Evolutionary conservation across 2,113 vertebrate species (phyloP).

Genomic region (Passer domesticus): DNA sequence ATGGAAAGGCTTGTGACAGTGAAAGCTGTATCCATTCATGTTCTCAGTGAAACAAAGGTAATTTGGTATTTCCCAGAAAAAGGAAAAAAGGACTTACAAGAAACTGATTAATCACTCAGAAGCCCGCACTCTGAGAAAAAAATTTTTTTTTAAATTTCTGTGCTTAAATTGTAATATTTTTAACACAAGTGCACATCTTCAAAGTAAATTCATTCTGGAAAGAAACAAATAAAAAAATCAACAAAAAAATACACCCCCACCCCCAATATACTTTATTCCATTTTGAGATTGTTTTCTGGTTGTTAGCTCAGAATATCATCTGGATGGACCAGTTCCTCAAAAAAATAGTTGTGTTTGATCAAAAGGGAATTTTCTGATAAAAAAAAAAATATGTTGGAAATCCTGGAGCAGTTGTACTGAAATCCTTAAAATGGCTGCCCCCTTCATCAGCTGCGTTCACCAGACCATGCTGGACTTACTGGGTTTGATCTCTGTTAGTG

Average conservation of each 20-base stretch:
- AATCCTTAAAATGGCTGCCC: neutral
- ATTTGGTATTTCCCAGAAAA: neutral
- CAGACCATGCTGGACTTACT: neutral
- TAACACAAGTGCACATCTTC: neutral
- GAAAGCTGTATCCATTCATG: neutral
- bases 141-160: neutral
- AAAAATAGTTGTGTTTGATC: neutral
- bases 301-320: neutral
- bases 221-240: neutral
- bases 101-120: neutral
- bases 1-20: neutral
- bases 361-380: neutral
- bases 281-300: neutral
- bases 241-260: neutral
- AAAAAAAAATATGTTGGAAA: neutral
- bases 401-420: neutral
- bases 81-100: neutral
- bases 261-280: fast-evolving
- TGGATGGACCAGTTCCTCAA: neutral
- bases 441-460: neutral
- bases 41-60: neutral
- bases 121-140: neutral
- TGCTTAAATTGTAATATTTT: neutral
- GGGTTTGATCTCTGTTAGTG: neutral
- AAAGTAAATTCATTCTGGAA: neutral